Evolutionary conservation across 2,797 vertebrate genomes (phyloP).

Genomic region (Coilia nasus): DNA sequence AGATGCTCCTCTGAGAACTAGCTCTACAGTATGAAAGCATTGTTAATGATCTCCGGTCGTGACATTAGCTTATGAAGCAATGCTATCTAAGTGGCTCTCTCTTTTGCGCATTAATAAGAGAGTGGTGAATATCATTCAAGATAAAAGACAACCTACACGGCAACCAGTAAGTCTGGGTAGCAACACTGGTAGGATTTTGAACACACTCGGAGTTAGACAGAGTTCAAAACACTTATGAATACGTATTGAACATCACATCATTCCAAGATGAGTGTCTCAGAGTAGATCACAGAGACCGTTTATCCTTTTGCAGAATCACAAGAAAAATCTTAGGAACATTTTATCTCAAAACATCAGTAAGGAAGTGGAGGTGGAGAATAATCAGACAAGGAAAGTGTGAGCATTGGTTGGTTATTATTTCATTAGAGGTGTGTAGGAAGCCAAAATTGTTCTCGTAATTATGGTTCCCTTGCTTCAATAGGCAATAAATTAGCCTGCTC

Average conservation of each 20-base stretch:
- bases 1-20: not conserved
- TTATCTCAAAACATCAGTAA: not conserved
- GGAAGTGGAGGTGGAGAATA: not conserved
- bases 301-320: not conserved
- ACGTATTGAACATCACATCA: not conserved
- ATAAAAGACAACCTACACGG: slow-evolving; percentile 3
- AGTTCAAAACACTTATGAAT: slow-evolving; percentile 3
- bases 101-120: not conserved
- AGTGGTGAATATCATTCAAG: not conserved
- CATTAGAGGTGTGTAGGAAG: not conserved
- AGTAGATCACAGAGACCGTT: not conserved
- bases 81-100: not conserved
- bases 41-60: slow-evolving; percentile 13
- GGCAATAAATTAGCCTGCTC: slow-evolving; percentile 3
- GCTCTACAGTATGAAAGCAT: not conserved
- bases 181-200: not conserved
- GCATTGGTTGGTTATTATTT: slow-evolving; percentile 12
- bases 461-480: slow-evolving; percentile 15
- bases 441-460: slow-evolving; percentile 8
- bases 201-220: not conserved
- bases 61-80: not conserved
- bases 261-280: not conserved
- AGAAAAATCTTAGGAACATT: not conserved
- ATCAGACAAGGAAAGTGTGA: not conserved
- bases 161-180: not conserved